Conservation (phyloP, 1,140 invertebrate species). For the Solenopsis invicta region DNA sequence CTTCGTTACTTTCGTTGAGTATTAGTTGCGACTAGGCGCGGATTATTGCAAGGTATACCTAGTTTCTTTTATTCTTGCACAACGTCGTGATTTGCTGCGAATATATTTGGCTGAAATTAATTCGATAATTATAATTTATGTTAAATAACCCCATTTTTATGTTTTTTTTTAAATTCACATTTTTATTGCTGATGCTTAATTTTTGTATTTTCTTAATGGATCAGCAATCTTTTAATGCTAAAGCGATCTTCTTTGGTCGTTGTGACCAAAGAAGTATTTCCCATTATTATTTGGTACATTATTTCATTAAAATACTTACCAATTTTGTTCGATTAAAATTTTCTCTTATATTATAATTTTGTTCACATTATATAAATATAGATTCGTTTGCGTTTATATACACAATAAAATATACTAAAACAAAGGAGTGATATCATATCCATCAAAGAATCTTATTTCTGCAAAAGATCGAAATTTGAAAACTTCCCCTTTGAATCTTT, state of each 20-base stretch:
- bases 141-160: neutral
- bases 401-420: neutral
- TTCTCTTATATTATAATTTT: neutral
- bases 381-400: neutral
- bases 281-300: neutral
- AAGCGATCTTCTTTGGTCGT: neutral
- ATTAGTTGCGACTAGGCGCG: neutral
- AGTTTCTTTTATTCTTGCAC: conserved; percentile 13
- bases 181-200: neutral
- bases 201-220: neutral
- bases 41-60: conserved; percentile 25
- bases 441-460: neutral
- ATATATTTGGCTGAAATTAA: conserved; percentile 5
- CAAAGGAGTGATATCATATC: neutral
- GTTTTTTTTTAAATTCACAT: neutral
- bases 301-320: neutral
- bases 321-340: neutral
- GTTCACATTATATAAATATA: neutral
- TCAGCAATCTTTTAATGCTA: no score
- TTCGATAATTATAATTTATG: neutral
- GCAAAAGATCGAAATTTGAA: neutral
- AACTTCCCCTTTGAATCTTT: conserved; percentile 21
- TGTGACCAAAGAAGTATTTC: neutral
- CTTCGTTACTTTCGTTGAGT: conserved; percentile 13
- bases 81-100: neutral